Evolutionary conservation across 2,888 invertebrate species (phyloP), one percentile per base, ranked within the genome.

Genomic region (Anthophora plumipes): DNA sequence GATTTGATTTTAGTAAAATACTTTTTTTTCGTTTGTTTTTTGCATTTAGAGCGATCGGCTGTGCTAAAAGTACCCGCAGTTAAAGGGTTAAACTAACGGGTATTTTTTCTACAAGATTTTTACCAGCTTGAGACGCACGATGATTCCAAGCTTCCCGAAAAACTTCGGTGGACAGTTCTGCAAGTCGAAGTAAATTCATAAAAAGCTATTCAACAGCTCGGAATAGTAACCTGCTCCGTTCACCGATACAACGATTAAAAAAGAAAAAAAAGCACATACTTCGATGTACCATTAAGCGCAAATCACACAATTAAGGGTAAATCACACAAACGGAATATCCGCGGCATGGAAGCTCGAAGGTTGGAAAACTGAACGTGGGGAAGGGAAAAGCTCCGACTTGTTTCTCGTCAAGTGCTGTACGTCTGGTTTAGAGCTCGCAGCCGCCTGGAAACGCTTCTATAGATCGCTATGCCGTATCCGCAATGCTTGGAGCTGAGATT

Each of bases 401-500:
- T 68, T 78, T 78, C 43, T 52, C 39, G 68, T 73, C 68, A 59
- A 74, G 64, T 76, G 57, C 69, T 46, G 72, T 14, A 78, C 71
- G 79, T 75, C 76, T 79, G 77, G 73, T 50, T 79, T 73, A 70
- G 66, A 80, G 77, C 80, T 72, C 75, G 86, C 68, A 66, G 70
- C 46, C 68, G 77, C 83, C 70, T 77, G 76, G 54, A 59, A 75
- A 85, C 37, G 87, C 86, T 87, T 86, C 54, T 69, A 77, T 83
- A 81, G 72, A 80, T 73, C 69, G 73, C n/a, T 86, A 84, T 76
- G 85, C 77, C 76, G 64, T 78, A 79, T 69, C 82, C 73, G 87
- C 77, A 74, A 81, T 69, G 86, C 86, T 87, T 87, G 70, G 46
- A 43, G 83, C 77, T 79, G 57, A 63, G 57, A 67, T 71, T 76